A percentile compares a stretch with the other conserved stretches of the same genome.
phyloP scores from a whole-genome alignment of 2,888 invertebrate genomes.

The Gibbula magus region DNA sequence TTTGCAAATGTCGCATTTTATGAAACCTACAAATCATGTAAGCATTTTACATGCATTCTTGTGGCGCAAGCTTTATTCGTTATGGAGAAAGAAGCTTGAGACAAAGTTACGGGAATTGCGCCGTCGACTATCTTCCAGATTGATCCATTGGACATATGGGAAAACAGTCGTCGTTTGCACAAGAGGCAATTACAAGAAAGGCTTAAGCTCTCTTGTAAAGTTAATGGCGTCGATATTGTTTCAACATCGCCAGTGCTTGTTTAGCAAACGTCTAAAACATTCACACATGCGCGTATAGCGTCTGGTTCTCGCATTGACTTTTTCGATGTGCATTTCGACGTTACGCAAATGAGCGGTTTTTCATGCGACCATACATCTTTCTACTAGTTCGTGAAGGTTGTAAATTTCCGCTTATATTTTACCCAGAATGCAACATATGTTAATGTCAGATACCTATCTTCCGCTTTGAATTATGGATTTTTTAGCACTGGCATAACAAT shows the following conservation, averaged over 20 bases:
- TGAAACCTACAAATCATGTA: no score
- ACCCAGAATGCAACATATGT: slow-evolving; percentile 8
- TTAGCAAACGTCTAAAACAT: slow-evolving; percentile 1
- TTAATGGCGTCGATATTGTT: slow-evolving; percentile 21
- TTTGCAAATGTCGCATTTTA: no score
- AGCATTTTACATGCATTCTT: no score
- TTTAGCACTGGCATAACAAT: slow-evolving; percentile 9
- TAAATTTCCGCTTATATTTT: slow-evolving; percentile 10
- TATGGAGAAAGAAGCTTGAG: no score
- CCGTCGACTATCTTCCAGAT: not conserved
- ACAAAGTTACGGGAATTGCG: no score
- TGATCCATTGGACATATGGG: not conserved
- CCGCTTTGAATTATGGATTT: not conserved
- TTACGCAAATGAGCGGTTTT: slow-evolving; percentile 12
- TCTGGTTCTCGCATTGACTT: not conserved
- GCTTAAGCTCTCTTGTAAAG: slow-evolving; percentile 10
- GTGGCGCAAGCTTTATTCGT: no score
- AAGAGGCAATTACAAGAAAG: slow-evolving; percentile 12
- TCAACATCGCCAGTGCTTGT: slow-evolving; percentile 9
- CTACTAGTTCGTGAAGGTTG: not conserved
- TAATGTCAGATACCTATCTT: slow-evolving; percentile 14
- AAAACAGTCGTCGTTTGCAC: slow-evolving; percentile 13
- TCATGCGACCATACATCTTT: not conserved
- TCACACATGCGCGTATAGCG: not conserved
- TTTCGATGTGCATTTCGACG: not conserved